These are phyloP conservation scores for Sarotherodon lohbergeri DNA, from an alignment of 2,113 vertebrate species.

Conservation along the genomic window DNA sequence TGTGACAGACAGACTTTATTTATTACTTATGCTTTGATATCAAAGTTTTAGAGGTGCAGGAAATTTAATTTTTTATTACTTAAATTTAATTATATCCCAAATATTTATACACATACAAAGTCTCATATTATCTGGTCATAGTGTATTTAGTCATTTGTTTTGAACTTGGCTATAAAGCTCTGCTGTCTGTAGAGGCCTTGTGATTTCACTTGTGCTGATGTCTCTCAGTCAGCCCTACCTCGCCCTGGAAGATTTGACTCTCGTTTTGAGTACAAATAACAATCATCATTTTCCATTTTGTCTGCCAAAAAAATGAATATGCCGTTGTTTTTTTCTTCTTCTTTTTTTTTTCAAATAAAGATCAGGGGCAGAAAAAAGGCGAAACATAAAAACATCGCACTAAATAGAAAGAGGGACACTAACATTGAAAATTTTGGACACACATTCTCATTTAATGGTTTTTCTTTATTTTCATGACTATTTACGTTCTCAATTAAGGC, in stretches of 20 bases:
- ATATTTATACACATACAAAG: not conserved
- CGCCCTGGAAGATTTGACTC: not conserved
- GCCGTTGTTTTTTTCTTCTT: not conserved
- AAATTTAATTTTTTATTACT: not conserved
- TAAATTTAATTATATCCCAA: not conserved
- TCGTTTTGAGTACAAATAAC: not conserved
- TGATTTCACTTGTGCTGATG: not conserved
- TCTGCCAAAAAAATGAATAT: not conserved
- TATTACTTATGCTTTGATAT: not conserved
- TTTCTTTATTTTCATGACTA: no score
- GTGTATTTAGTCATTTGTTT: rapidly evolving
- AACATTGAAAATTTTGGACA: no score
- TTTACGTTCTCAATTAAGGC: no score
- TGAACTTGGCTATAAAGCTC: not conserved
- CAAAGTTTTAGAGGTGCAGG: not conserved
- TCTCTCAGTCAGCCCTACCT: not conserved
- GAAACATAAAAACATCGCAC: no score
- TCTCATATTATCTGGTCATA: not conserved
- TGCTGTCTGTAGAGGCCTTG: not conserved
- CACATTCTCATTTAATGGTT: no score
- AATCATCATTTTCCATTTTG: rapidly evolving
- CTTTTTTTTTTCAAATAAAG: no score
- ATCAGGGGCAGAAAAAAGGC: no score
- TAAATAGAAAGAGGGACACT: no score
- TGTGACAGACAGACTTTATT: not conserved